These are phyloP conservation scores for Bubo scandiacus DNA, from an alignment of 2,113 vertebrate genomes.

Conservation along the genomic window DNA sequence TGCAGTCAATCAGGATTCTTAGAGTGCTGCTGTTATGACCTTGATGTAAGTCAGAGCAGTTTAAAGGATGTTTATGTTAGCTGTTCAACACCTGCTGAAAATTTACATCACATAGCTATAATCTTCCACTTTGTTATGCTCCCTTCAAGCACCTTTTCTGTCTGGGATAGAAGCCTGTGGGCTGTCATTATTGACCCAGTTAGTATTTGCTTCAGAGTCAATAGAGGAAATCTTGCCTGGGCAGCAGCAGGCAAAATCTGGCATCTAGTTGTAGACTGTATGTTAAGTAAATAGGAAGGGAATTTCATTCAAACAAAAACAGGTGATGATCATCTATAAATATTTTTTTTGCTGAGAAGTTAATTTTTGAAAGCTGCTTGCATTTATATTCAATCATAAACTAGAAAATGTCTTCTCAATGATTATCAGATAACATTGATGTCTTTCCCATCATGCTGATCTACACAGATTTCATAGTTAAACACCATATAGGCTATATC, in stretches of 20 bases:
- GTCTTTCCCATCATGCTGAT: not conserved
- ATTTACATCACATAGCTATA: not conserved
- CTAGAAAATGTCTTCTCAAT: not conserved
- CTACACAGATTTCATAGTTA: not conserved
- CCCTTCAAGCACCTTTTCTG: not conserved
- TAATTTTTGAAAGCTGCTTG: not conserved
- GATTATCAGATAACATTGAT: not conserved
- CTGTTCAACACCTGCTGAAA: not conserved
- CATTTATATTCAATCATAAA: not conserved
- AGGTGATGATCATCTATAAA: not conserved
- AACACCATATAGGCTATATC: not conserved
- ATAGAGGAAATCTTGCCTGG: not conserved
- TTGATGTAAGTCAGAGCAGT: not conserved
- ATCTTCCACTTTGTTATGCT: not conserved
- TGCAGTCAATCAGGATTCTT: not conserved
- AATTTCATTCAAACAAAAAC: not conserved
- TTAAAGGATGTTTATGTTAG: not conserved
- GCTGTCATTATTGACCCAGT: not conserved
- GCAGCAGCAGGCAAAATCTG: not conserved
- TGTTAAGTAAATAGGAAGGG: not conserved
- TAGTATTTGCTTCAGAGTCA: not conserved
- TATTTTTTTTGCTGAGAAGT: not conserved
- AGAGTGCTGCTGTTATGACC: not conserved
- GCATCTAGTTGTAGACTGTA: not conserved
- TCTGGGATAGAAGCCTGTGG: not conserved